Conservation (phyloP, 2,888 invertebrate genomes). For the Tenodera sinensis region DNA sequence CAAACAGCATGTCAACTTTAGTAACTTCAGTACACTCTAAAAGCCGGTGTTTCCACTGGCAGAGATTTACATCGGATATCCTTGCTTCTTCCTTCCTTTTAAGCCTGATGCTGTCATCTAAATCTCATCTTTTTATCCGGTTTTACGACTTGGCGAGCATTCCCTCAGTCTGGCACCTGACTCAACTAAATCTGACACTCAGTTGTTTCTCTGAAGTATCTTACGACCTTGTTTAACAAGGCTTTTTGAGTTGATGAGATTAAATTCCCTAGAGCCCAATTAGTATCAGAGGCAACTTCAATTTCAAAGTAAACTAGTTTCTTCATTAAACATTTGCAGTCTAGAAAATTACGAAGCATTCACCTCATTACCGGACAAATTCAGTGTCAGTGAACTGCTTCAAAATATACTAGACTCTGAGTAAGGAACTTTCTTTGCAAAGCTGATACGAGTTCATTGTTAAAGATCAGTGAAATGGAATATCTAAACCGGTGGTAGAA, state of each 20-base stretch:
- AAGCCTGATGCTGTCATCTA: neutral
- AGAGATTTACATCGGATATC: neutral
- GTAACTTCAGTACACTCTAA: neutral
- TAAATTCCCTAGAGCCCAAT: neutral
- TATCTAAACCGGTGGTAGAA: too few species aligned
- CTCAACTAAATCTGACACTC: neutral
- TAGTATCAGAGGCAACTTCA: neutral
- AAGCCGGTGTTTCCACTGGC: neutral
- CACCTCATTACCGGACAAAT: too few species aligned
- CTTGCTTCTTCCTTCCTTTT: neutral
- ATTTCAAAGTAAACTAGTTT: neutral
- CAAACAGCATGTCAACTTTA: neutral
- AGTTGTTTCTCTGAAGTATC: neutral
- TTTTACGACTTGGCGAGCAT: neutral
- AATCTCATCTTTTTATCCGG: neutral
- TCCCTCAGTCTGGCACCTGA: neutral
- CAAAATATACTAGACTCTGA: too few species aligned
- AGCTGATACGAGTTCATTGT: too few species aligned
- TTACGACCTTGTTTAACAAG: neutral
- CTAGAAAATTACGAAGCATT: neutral
- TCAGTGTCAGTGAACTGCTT: too few species aligned
- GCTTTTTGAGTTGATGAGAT: neutral
- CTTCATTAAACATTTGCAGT: neutral
- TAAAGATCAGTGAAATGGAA: too few species aligned
- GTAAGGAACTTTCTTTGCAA: too few species aligned